Evolutionary conservation across 2,797 vertebrate genomes (phyloP).

Genomic region (Pempheris klunzingeri): DNA sequence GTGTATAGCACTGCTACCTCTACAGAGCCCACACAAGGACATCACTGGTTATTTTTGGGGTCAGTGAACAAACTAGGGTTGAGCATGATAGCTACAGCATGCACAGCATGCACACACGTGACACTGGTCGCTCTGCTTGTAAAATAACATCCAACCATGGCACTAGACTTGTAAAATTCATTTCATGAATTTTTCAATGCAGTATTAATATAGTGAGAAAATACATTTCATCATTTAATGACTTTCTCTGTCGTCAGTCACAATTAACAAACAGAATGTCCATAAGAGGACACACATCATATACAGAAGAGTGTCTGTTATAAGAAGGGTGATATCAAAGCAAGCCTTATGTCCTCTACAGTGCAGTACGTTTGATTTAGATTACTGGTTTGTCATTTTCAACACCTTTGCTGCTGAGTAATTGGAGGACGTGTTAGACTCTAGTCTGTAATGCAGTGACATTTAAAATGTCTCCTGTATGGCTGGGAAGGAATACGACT

Average conservation of each 20-base stretch:
- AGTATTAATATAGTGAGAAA: conserved; percentile 15
- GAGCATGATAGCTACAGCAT: conserved; percentile 47
- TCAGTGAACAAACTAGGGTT: conserved; percentile 65
- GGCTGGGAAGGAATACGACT: conserved; percentile 13
- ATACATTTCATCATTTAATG: neutral
- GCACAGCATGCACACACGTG: neutral
- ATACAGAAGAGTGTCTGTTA: neutral
- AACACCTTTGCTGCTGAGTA: conserved; percentile 21
- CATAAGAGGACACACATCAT: too few relatives aligned
- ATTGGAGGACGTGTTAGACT: conserved; percentile 8
- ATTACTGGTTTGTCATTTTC: conserved; percentile 33
- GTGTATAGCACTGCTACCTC: conserved; percentile 53
- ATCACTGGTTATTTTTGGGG: conserved; percentile 57
- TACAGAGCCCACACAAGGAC: conserved; percentile 51
- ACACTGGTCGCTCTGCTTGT: conserved; percentile 11
- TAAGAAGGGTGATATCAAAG: conserved; percentile 1
- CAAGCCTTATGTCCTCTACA: neutral
- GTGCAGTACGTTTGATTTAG: conserved; percentile 18
- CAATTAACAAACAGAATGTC: neutral
- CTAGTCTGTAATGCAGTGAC: conserved; percentile 40
- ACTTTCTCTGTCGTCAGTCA: neutral
- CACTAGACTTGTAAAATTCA: neutral
- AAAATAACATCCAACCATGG: conserved; percentile 21
- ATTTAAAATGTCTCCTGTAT: conserved; percentile 55
- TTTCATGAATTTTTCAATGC: neutral